Base-by-base conservation (phyloP, 1,140 invertebrate genomes). In the Apocrypta bakeri region DNA sequence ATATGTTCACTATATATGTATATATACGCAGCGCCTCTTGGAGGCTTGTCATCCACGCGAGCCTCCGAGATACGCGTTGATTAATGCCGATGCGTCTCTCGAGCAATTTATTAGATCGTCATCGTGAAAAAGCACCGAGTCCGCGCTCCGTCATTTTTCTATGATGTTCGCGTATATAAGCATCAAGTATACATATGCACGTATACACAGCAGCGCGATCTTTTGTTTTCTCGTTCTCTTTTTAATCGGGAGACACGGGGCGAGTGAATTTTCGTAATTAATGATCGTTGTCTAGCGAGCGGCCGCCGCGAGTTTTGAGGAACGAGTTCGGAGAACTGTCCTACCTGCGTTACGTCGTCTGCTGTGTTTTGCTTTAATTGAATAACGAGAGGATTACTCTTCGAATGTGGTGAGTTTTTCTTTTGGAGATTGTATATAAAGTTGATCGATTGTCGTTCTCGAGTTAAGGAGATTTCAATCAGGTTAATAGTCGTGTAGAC, bases 31-130 rank as follows among this genome's bases (percentile, higher is more conserved):
- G n/a, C n/a, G n/a, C n/a, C n/a, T n/a, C n/a, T n/a, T n/a, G n/a
- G n/a, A n/a, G 63, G 29, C 21, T 76, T 82, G 63, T 76, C 80
- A 76, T 76, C 40, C 64, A 12, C 27, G 48, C 21, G 68, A 82
- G 84, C 85, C 84, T 80, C 85, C 84, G 83, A 87, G 87, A 88
- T 88, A 86, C 82, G 83, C 86, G 48, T 86, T 87, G 87, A 88
- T 87, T 86, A 86, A 88, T 88, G 85, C 85, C 83, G 85, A 86
- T 86, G 84, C 85, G 56, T 68, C 33, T 61, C 48, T 29, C 21
- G 12, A 21, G 40, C 84, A 85, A 88, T 88, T 85, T 88, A 87
- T 88, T 84, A 85, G 86, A 87, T 84, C 85, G 85, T 88, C 86
- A 76, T 76, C 64, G 80, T 69, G 73, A 82, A 82, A 82, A 82